These are phyloP conservation scores for Macroramphosus scolopax DNA, from an alignment of 2,797 vertebrate species.

Conservation along the genomic window DNA sequence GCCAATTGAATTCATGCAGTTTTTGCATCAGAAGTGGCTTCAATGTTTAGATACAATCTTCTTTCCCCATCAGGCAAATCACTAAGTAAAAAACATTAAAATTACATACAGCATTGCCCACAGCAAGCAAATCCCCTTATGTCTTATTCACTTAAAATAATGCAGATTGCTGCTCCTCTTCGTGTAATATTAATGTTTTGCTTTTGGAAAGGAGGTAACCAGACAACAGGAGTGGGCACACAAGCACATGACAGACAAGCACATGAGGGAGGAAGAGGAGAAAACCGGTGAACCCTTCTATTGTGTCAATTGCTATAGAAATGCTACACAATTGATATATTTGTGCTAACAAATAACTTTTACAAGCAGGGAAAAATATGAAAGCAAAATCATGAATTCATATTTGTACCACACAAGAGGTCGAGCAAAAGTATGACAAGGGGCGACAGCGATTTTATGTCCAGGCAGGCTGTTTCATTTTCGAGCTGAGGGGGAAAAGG, in stretches of 20 bases:
- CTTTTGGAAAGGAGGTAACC: too few relatives aligned
- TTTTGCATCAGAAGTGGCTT: not conserved
- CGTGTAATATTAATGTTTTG: not conserved
- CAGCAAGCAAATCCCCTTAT: not conserved
- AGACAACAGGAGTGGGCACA: constrained; percentile 1
- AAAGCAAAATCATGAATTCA: too few relatives aligned
- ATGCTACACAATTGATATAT: not conserved
- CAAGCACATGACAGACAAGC: constrained; percentile 40
- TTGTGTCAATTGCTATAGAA: too few relatives aligned
- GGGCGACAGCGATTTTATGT: constrained; percentile 12
- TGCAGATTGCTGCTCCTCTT: too few relatives aligned
- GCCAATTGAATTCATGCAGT: not conserved
- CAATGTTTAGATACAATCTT: too few relatives aligned
- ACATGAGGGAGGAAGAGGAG: constrained; percentile 36
- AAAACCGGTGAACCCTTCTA: constrained; percentile 5
- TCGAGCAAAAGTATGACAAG: not conserved
- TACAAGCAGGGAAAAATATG: constrained; percentile 12
- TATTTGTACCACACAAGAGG: not conserved
- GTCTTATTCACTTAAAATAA: constrained; percentile 2
- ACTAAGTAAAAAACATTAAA: too few relatives aligned
- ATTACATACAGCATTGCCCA: too few relatives aligned
- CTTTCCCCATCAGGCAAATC: too few relatives aligned
- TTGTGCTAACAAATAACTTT: not conserved
- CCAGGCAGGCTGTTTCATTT: constrained; percentile 40
- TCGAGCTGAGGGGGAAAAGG: constrained; percentile 10